These are phyloP conservation scores for Canis aureus DNA, from an alignment of 2,113 vertebrate species.

Conservation along the genomic window DNA sequence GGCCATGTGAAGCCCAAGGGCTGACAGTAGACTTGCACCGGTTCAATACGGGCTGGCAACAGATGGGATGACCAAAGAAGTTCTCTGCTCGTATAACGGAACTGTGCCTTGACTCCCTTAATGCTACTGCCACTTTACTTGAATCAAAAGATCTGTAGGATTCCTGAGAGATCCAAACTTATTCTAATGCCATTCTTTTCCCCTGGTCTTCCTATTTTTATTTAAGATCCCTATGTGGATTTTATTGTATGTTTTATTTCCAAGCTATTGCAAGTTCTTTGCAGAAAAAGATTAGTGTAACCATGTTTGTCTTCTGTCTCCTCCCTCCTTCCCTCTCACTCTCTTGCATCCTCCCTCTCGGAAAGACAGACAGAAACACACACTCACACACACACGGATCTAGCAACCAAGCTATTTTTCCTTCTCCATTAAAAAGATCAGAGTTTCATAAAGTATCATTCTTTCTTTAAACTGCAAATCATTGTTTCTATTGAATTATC, in stretches of 20 bases:
- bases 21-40: not conserved
- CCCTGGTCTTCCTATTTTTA: not conserved
- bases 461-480: constrained; percentile 47
- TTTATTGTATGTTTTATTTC: constrained; percentile 22
- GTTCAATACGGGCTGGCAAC: not conserved
- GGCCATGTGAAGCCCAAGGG: not conserved
- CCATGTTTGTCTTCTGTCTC: not conserved
- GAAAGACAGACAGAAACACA: not conserved
- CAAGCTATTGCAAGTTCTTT: constrained; percentile 22
- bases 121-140: not conserved
- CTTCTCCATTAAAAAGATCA: constrained; percentile 13
- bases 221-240: constrained; percentile 3
- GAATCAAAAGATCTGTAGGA: not conserved
- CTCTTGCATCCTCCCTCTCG: not conserved
- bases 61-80: not conserved
- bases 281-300: constrained; percentile 12
- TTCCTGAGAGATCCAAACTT: not conserved
- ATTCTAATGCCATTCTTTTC: not conserved
- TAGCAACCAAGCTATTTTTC: not conserved
- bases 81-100: not conserved
- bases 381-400: not conserved
- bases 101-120: not conserved
- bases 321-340: not conserved
- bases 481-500: constrained; percentile 18
- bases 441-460: constrained; percentile 12